A percentile compares a stretch with the other conserved stretches of the same genome.
phyloP scores from a whole-genome alignment of 2,888 invertebrate genomes.

The Hedya salicella region DNA sequence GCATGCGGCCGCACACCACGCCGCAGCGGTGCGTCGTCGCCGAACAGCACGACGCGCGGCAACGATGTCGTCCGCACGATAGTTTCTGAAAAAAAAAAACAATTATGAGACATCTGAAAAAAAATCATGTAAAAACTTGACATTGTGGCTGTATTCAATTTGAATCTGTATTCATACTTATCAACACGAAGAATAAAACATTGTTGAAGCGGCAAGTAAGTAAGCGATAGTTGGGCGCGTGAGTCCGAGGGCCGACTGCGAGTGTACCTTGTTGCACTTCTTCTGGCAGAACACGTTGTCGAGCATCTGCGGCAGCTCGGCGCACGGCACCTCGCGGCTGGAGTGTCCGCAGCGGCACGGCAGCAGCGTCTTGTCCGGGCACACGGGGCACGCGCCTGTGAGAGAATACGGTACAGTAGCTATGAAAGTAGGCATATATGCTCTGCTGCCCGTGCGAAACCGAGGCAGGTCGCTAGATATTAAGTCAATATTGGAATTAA shows the following conservation, averaged over 20 bases:
- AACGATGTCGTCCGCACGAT: slow-evolving; percentile 95
- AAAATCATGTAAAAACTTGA: background rate
- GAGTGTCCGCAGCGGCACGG: slow-evolving; percentile 95
- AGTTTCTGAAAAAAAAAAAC: slow-evolving; percentile 82
- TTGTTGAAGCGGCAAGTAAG: too few relatives aligned
- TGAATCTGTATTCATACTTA: too few relatives aligned
- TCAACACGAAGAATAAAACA: too few relatives aligned
- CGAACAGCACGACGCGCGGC: slow-evolving; percentile 95
- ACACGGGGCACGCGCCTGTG: slow-evolving; percentile 90
- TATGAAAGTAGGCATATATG: too few relatives aligned
- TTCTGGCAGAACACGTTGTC: slow-evolving; percentile 94
- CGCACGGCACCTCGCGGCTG: slow-evolving; percentile 92
- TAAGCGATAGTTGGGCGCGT: too few relatives aligned
- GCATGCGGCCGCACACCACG: slow-evolving; percentile 90
- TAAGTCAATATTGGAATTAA: too few relatives aligned
- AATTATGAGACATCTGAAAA: too few relatives aligned
- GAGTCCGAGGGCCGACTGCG: too few relatives aligned
- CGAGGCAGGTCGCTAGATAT: too few relatives aligned
- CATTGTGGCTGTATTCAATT: too few relatives aligned
- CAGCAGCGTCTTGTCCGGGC: slow-evolving; percentile 89
- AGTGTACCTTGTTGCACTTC: slow-evolving; percentile 91
- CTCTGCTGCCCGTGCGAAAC: too few relatives aligned
- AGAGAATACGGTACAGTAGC: background rate
- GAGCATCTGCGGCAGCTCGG: slow-evolving; percentile 87
- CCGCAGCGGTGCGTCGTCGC: slow-evolving; percentile 93